Evolutionary conservation across 2,888 invertebrate species (phyloP).

Genomic region (Achlya flavicornis): DNA sequence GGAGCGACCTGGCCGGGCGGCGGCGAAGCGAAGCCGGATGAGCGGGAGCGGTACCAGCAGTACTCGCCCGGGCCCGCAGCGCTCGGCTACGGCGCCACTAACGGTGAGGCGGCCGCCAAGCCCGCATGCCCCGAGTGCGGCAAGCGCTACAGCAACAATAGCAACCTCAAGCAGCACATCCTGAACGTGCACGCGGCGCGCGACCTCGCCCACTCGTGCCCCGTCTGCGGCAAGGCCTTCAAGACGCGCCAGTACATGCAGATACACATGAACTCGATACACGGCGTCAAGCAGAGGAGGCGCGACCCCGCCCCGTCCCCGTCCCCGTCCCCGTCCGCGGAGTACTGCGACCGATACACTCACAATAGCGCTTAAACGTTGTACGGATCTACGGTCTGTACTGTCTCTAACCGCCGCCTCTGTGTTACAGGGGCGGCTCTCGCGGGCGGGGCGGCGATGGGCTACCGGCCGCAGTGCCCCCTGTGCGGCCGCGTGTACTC

Average conservation of each 20-base stretch:
- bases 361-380: conserved; percentile 70
- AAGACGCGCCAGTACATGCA: conserved; percentile 89
- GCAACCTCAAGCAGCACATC: conserved; percentile 88
- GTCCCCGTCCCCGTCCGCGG: conserved; percentile 59
- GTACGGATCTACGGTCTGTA: conserved; percentile 39
- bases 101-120: conserved; percentile 73
- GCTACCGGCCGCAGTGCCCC: conserved; percentile 87
- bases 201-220: conserved; percentile 84
- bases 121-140: conserved; percentile 87
- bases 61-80: conserved; percentile 38
- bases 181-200: conserved; percentile 87
- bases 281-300: conserved; percentile 86
- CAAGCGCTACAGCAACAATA: conserved; percentile 87
- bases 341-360: conserved; percentile 62
- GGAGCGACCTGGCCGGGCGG: conserved; percentile 74
- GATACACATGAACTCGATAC: conserved; percentile 87
- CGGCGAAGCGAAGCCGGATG: conserved; percentile 48
- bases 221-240: conserved; percentile 87
- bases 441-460: conserved; percentile 80
- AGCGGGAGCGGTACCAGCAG: conserved; percentile 41
- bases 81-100: conserved; percentile 40
- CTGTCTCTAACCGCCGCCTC: conserved; percentile 84
- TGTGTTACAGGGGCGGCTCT: conserved; percentile 87
- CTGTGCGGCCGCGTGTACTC: conserved; percentile 89
- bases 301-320: conserved; percentile 63